Evolutionary conservation across 2,888 invertebrate genomes (phyloP), one percentile per base, ranked within the genome.

Genomic region (Xanthorhoe spadicearia): DNA sequence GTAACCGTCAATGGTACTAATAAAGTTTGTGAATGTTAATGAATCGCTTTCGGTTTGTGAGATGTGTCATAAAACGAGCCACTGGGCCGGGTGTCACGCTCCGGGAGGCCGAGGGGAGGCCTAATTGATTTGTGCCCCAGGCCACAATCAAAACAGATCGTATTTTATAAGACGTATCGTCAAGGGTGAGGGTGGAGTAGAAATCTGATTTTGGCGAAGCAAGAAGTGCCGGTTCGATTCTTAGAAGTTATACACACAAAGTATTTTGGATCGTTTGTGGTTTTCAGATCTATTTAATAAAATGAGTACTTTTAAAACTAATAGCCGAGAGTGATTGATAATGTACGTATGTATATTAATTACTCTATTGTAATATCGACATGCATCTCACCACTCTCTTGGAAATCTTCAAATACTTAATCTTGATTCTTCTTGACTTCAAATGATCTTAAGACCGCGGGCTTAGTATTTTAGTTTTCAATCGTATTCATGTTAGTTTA

Each of bases 141-240:
- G 93, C 93, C 92, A 93, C 92, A 93, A 93, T 93, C 93, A 93
- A 93, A 93, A 93, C 93, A 93, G 93, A 93, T 93, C 93, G 93
- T 92, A 92, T 92, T 93, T 93, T 93, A 93, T 92, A 93, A 92
- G 93, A 92, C 85, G 87, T 88, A 92, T 83, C 79, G 76, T 73
- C 72, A 80, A 83, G 88, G 88, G 90, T 74, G 90, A 88, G 88
- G 89, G 88, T 85, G 72, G 66, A 66, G 32, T 49, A 46, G 6
- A 62, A 75, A 72, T 69, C 74, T 65, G 67, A 64, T 71, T 57
- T 64, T 28, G 52, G 58, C 54, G 46, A 65, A 67, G 64, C 23
- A 70, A 63, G 74, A 50, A 51, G 68, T 76, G 66, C 66, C 60
- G 76, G 72, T 85, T 89, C 78, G 85, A 88, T 88, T 89, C 77